Evolutionary conservation across 2,888 invertebrate genomes (phyloP).

Genomic region (Eumacrocentrus americanus): DNA sequence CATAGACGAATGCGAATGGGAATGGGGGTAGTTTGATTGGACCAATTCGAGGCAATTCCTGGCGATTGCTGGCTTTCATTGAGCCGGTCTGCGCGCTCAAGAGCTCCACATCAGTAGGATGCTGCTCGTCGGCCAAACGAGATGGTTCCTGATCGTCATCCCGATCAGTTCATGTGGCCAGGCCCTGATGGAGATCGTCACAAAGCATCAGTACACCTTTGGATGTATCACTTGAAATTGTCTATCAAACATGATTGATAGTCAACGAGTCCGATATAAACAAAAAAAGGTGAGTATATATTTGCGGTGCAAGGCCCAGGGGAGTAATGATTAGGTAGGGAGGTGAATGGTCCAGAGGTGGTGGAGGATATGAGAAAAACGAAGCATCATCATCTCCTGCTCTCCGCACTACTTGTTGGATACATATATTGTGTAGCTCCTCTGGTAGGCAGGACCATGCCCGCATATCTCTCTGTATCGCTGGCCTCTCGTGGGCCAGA

Average conservation of each 20-base stretch:
- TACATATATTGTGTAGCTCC: not conserved
- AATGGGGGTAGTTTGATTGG: constrained; percentile 63
- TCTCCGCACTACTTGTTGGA: constrained; percentile 1
- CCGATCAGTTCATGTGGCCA: not conserved
- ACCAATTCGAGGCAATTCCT: constrained; percentile 63
- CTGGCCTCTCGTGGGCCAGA: constrained; percentile 34
- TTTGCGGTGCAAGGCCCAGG: not conserved
- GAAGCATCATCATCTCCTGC: constrained; percentile 13
- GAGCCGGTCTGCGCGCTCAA: constrained; percentile 52
- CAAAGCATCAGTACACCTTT: constrained; percentile 1
- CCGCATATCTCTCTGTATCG: constrained; percentile 43
- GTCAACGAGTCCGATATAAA: too few relatives aligned
- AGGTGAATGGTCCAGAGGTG: constrained; percentile 10
- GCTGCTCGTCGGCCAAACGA: constrained; percentile 54
- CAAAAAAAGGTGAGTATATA: not conserved
- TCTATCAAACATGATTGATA: too few relatives aligned
- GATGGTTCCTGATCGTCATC: constrained; percentile 48
- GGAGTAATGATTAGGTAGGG: not conserved
- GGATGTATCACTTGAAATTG: not conserved
- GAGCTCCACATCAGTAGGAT: constrained; percentile 56
- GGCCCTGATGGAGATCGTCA: not conserved
- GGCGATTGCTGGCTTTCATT: constrained; percentile 62
- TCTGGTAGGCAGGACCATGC: constrained; percentile 43
- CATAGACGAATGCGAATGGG: constrained; percentile 50
- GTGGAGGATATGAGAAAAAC: constrained; percentile 25